Base-by-base conservation (phyloP, 1,140 invertebrate species). In the Euglossa dilemma region DNA sequence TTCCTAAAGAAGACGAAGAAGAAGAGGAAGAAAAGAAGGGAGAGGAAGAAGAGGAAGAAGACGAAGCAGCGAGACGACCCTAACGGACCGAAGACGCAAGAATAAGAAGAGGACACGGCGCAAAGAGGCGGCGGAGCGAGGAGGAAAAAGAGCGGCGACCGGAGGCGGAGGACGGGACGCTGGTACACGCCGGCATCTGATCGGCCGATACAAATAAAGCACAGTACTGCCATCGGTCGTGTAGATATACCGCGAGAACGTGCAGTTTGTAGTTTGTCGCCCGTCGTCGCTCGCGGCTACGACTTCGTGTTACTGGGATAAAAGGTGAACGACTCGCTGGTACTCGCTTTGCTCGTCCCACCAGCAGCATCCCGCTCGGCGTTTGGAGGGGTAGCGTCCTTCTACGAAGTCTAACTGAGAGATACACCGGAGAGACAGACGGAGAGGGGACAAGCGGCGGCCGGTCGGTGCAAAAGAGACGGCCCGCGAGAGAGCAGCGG, bases 251-350 rank as follows among this genome's bases (percentile, higher is more conserved):
- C 88, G 87, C 88, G 87, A 90, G 88, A 89, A 86, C 86, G 90
- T 92, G 92, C 91, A 93, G 90, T 92, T 92, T 92, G 91, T 91
- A 93, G 90, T 91, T 92, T 92, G 91, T 92, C 91, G 91, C 90
- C 87, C 90, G 85, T 91, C 88, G 85, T 91, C 90, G 90, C 91
- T 91, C 90, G 90, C 89, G 91, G 91, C 91, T 90, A 91, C 89
- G 91, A 93, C 92, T 93, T 93, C 91, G 92, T 94, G 93, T 94
- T 94, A 94, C 93, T 94, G 92, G 94, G 93, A 94, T 94, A 94
- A 94, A 94, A 94, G 94, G 94, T 94, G 93, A 94, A 94, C 91
- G 93, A 94, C 93, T 91, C 85, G 84, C 71, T 85, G 87, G 83
- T 89, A 83, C 85, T 80, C 87, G 80, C 43, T 66, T 66, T 77